A percentile compares a stretch with the other conserved stretches of the same genome.
Conservation (phyloP, 2,113 vertebrate species). For the Rhodinocichla rosea region DNA sequence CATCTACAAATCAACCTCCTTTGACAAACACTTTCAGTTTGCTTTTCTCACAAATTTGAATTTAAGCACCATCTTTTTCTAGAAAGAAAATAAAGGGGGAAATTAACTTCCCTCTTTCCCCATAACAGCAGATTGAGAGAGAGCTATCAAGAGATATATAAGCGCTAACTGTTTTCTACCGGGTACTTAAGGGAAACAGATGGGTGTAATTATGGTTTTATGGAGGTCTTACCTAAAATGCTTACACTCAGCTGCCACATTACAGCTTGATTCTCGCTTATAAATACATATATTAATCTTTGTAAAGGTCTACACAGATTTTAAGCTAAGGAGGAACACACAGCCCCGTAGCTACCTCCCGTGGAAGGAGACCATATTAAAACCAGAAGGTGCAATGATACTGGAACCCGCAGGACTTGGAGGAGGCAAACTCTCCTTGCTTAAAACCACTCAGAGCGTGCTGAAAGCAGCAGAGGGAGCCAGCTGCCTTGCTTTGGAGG, state of each 20-base stretch:
- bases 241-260: neutral
- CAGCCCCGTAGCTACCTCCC: neutral
- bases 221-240: constrained; percentile 12
- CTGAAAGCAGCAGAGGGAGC: constrained; percentile 52
- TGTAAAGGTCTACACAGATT: neutral
- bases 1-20: neutral
- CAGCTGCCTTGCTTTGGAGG: neutral
- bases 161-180: neutral
- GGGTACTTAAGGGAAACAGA: constrained; percentile 21
- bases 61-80: neutral
- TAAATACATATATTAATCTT: neutral
- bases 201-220: neutral
- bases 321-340: neutral
- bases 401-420: neutral
- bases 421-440: neutral
- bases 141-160: neutral
- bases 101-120: neutral
- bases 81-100: neutral
- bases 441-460: neutral
- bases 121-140: neutral
- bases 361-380: neutral
- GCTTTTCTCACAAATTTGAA: neutral
- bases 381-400: neutral
- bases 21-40: neutral
- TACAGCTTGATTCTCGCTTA: neutral